Evolutionary conservation across 2,888 invertebrate species (phyloP), one percentile per base, ranked within the genome.

Genomic region (Gryllus longicercus): DNA sequence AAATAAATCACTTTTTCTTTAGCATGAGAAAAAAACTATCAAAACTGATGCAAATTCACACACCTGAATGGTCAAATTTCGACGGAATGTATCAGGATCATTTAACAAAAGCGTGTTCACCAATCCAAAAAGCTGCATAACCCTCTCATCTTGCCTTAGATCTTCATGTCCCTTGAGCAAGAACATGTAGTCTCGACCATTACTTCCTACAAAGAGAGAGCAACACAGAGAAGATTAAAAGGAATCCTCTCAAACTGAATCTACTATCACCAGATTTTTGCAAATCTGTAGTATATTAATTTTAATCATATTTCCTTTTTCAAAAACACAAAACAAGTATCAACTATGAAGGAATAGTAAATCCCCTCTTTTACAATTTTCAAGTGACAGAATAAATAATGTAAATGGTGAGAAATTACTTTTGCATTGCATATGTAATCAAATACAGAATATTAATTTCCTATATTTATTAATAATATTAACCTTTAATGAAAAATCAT

Each of bases 131-230:
- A 96, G 90, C 87, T 99, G 99, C 99, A 99, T 99, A 11, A 99
- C 99, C 78, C 99, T 90, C 87, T 99, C 99, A 87, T 99, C 99
- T 87, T 99, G 99, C 0, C 99, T 91, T 81, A 99, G 89, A 89
- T 99, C 99, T 88, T 99, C 99, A 87, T 99, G 99, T 0, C 99
- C 99, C 88, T 99, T 99, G 82, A 99, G 90, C 63, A 99, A 89
- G 90, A 99, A 99, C 93, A 96, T 96, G 88, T 98, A 99, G 86
- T 99, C 98, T 86, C 96, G 96, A 79, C 99, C 99, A 87, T 99
- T 97, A 83, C 96, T 96, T 25, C 98, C 98, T 86, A 91, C 88
- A 85, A 82, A 81, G 51, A 79, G 83, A 81, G 81, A 38, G 8
- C 38, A 38, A 8, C 5, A 38, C 38, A 38, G 25, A 80, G 80